Base-by-base conservation (phyloP, 2,113 vertebrate species). In the Cyanoderma ruficeps region DNA sequence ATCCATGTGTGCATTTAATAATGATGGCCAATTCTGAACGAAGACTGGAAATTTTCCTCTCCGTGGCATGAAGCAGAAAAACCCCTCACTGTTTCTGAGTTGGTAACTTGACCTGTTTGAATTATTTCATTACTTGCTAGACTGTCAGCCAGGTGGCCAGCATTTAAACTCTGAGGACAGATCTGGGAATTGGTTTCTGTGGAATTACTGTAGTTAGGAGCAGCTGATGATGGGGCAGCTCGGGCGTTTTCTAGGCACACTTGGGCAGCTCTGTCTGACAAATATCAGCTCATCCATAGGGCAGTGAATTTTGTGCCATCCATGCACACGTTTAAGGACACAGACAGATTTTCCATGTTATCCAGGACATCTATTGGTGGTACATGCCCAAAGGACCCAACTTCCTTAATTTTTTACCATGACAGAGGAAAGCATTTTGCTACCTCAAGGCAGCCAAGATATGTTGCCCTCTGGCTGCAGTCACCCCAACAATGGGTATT, bases 31-130 rank as follows among this genome's bases (percentile, higher is more conserved):
- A 33, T 95, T 94, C 91, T 76, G 60, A 93, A 78, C 0, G 1
- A 53, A 83, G 93, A 55, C 64, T 91, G 84, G 84, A 90, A 83
- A 94, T 82, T 84, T 92, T 95, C 89, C 80, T 84, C 80, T 86
- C 77, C 0, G 0, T 91, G 86, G 72, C 80, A 82, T 9, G 76
- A 89, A 90, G 83, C 49, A 72, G 93, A 96, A 96, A 92, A 85
- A 57, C 5, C 0, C 59, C 85, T 95, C 52, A 13, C 83, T 65
- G 77, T 60, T 92, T 87, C 92, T 69, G 80, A 69, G 72, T 15
- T 90, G 78, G 83, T 87, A 92, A 84, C 90, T 84, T 95, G 95
- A 92, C 93, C 96, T 78, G 72, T 96, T 87, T 92, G 90, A 94
- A 83, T 93, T 88, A 61, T 95, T 90, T 75, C 72, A 64, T 78